phyloP scores from a whole-genome alignment of 2,113 vertebrate species.

The Salvelinus namaycush region DNA sequence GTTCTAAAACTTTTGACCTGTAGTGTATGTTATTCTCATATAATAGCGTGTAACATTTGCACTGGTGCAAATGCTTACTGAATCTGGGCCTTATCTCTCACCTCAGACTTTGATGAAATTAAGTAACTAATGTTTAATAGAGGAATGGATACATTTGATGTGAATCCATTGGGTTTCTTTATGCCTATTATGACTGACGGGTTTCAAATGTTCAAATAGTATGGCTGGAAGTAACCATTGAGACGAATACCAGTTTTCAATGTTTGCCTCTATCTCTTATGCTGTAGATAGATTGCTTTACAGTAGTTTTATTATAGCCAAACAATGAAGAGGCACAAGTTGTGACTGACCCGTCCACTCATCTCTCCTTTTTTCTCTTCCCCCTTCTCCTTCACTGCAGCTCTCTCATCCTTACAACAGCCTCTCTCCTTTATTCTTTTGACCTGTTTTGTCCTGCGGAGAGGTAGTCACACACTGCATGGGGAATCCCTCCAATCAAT shows the following conservation, averaged over 20 bases:
- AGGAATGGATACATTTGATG: conserved; percentile 29
- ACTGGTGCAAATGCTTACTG: no score
- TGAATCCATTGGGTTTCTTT: conserved; percentile 34
- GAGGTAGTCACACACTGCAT: conserved; percentile 84
- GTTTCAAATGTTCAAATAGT: conserved; percentile 17
- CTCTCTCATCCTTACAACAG: conserved; percentile 95
- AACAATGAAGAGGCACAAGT: conserved; percentile 12
- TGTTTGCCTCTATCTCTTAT: conserved; percentile 20
- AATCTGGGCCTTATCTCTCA: not conserved
- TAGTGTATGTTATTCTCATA: no score
- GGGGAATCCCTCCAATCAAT: conserved; percentile 40
- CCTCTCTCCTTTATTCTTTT: conserved; percentile 99
- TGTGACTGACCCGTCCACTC: conserved; percentile 9
- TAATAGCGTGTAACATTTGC: no score
- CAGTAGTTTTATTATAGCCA: not conserved
- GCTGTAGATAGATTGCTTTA: not conserved
- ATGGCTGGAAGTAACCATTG: conserved; percentile 1
- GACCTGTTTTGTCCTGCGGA: conserved; percentile 74
- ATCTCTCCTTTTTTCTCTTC: conserved; percentile 58
- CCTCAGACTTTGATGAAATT: no score
- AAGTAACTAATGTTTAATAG: not conserved
- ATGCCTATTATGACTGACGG: conserved; percentile 17
- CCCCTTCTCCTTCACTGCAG: conserved; percentile 83
- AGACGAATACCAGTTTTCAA: not conserved
- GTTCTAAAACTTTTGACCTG: no score